Evolutionary conservation across 2,888 invertebrate species (phyloP).

Genomic region (Phorcus lineatus): DNA sequence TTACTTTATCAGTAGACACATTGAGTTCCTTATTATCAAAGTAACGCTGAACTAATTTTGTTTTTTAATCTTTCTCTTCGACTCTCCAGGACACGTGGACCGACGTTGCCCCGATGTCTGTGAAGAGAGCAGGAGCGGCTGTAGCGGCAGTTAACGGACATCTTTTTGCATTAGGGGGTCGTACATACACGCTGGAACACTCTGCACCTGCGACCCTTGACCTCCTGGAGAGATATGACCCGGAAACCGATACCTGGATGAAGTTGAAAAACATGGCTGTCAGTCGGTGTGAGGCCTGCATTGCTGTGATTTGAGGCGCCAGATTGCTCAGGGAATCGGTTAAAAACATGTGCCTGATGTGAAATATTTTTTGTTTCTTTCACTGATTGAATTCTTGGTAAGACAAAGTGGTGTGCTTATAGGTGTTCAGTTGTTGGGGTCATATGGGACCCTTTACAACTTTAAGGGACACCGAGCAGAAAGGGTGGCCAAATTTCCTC

Average conservation of each 20-base stretch:
- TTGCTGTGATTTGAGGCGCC: conserved; percentile 49
- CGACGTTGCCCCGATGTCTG: conserved; percentile 83
- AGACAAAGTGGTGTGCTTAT: no score
- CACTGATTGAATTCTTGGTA: no score
- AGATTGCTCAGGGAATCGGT: neutral
- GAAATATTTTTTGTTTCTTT: no score
- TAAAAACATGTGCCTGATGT: neutral
- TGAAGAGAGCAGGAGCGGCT: conserved; percentile 90
- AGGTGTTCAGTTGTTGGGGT: no score
- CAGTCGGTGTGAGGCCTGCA: conserved; percentile 81
- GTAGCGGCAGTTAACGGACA: conserved; percentile 89
- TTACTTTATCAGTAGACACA: no score
- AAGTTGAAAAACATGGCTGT: conserved; percentile 87
- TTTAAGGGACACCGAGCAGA: no score
- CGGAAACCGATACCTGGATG: conserved; percentile 85
- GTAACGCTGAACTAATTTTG: no score
- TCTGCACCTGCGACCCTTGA: conserved; percentile 80
- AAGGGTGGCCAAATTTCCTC: no score
- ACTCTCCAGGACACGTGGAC: conserved; percentile 81
- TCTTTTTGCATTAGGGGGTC: conserved; percentile 93
- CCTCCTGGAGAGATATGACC: conserved; percentile 90
- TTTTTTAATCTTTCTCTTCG: neutral
- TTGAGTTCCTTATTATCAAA: no score
- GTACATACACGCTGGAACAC: conserved; percentile 78
- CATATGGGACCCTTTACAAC: no score